phyloP scores from a whole-genome alignment of 1,140 invertebrate genomes.

The Hyles vespertilio region DNA sequence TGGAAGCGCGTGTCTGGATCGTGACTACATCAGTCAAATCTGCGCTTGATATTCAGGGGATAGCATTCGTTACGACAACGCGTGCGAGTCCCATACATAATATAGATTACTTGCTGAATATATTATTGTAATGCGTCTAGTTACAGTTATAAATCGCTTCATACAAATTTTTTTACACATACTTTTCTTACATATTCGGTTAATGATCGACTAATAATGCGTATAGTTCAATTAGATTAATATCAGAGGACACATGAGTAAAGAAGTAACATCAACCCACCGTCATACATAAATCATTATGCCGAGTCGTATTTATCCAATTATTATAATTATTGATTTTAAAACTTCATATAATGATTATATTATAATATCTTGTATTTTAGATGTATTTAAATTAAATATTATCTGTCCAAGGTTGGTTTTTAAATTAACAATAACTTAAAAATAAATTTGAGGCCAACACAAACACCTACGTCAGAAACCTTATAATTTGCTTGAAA shows the following conservation, averaged over 20 bases:
- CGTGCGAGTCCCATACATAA: constrained; percentile 24
- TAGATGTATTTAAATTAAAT: too few species aligned
- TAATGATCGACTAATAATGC: constrained; percentile 8
- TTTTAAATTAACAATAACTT: too few species aligned
- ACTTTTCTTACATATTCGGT: constrained; percentile 2
- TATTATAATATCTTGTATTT: too few species aligned
- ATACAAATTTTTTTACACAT: constrained; percentile 5
- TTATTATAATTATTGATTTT: too few species aligned
- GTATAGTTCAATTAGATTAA: constrained; percentile 5
- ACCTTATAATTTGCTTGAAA: too few species aligned
- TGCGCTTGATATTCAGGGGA: constrained; percentile 43
- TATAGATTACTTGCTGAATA: constrained; percentile 28
- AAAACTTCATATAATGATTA: too few species aligned
- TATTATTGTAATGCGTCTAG: constrained; percentile 22
- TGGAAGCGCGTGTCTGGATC: constrained; percentile 36
- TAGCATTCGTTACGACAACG: constrained; percentile 43
- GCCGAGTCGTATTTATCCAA: too few species aligned
- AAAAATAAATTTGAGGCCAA: too few species aligned
- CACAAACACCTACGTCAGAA: too few species aligned
- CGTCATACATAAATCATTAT: too few species aligned
- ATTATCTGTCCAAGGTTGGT: too few species aligned
- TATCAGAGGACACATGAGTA: constrained; percentile 1
- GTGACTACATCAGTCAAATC: constrained; percentile 58
- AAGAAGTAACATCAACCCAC: too few species aligned
- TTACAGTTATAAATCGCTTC: constrained; percentile 5